Percentiles rank a stretch among this genome's conserved stretches.
Conservation (phyloP, 2,797 vertebrate genomes). For the Channallabes apus region DNA sequence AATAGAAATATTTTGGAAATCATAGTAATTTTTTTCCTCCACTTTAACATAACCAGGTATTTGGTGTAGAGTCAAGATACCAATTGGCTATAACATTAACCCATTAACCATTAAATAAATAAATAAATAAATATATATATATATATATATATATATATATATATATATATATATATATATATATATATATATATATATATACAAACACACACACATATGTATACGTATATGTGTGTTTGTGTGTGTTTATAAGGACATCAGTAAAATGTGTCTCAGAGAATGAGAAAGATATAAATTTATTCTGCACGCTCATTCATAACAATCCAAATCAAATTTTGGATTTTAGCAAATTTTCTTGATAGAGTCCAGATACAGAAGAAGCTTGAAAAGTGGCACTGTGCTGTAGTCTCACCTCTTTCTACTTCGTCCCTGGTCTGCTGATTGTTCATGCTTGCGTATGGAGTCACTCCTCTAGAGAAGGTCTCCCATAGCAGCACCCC, state of each 20-base stretch:
- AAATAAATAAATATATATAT: no score
- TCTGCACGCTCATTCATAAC: not conserved
- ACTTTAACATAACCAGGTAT: not conserved
- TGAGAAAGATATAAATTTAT: not conserved
- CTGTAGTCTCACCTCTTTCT: slow-evolving; percentile 79
- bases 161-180: no score
- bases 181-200: no score
- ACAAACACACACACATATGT: no score
- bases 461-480: slow-evolving; percentile 86
- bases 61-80: not conserved
- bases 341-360: no score
- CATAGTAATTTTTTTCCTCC: not conserved
- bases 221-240: no score
- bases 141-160: no score
- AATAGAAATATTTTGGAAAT: not conserved
- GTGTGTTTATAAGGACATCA: not conserved
- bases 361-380: not conserved
- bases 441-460: slow-evolving; percentile 89
- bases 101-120: no score
- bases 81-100: no score
- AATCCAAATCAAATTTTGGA: no score
- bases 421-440: slow-evolving; percentile 89
- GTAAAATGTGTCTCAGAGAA: not conserved
- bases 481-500: slow-evolving; percentile 93
- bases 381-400: not conserved